phyloP scores from a whole-genome alignment of 2,113 vertebrate genomes.

The Crotalus helleri region DNA sequence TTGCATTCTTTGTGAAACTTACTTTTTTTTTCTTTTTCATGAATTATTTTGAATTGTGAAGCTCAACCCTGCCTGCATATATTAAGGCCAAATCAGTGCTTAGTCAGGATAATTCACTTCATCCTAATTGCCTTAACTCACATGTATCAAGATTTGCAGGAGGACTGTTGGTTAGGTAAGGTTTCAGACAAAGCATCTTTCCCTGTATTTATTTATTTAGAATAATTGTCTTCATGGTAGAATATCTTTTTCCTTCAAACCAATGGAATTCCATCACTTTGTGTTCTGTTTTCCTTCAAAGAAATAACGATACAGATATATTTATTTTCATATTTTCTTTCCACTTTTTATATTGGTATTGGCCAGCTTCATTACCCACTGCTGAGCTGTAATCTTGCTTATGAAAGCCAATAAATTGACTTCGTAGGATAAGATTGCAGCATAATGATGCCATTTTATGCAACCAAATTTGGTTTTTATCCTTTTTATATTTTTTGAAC shows the following conservation, averaged over 20 bases:
- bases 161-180: constrained; percentile 84
- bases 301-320: constrained; percentile 39
- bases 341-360: constrained; percentile 57
- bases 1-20: constrained; percentile 50
- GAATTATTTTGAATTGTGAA: constrained; percentile 68
- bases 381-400: neutral
- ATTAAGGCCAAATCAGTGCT: constrained; percentile 78
- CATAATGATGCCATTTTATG: constrained; percentile 55
- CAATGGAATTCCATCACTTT: constrained; percentile 60
- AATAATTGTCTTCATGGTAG: constrained; percentile 40
- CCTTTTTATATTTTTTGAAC: constrained; percentile 55
- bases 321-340: constrained; percentile 63
- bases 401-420: neutral
- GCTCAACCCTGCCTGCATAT: constrained; percentile 87
- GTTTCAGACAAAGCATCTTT: constrained; percentile 31
- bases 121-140: constrained; percentile 73
- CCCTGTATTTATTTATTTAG: constrained; percentile 35
- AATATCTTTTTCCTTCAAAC: constrained; percentile 53
- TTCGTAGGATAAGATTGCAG: constrained; percentile 1
- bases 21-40: constrained; percentile 61
- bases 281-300: constrained; percentile 60
- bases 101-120: constrained; percentile 74
- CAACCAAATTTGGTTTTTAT: constrained; percentile 64
- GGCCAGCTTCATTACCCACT: constrained; percentile 56
- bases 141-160: constrained; percentile 79